phyloP scores from a whole-genome alignment of 2,888 invertebrate species.

The Synergus gifuensis region DNA sequence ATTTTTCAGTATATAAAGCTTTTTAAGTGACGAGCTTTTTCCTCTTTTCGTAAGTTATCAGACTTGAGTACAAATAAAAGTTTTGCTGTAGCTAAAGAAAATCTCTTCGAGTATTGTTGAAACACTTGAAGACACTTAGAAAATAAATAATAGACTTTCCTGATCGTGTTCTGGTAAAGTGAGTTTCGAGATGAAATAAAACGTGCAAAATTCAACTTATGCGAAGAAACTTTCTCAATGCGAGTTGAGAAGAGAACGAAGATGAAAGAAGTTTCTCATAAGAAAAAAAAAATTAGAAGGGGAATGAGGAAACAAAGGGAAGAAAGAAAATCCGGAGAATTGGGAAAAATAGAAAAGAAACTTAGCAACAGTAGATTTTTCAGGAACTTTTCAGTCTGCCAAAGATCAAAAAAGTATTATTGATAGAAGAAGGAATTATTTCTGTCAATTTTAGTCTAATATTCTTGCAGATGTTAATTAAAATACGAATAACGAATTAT shows the following conservation, averaged over 20 bases:
- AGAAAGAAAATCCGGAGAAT: background rate
- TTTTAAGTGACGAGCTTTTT: background rate
- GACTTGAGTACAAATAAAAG: slow-evolving; percentile 1
- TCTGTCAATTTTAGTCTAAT: background rate
- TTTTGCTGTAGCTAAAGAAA: slow-evolving; percentile 14
- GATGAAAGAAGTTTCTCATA: background rate
- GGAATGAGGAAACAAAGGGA: background rate
- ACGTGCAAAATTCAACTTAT: slow-evolving; percentile 32
- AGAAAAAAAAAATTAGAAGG: slow-evolving; percentile 1
- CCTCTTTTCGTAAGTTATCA: background rate
- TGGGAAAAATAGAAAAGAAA: background rate
- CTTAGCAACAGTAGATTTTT: background rate
- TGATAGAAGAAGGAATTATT: background rate
- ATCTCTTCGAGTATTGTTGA: slow-evolving; percentile 13
- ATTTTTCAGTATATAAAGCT: background rate
- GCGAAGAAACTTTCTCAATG: slow-evolving; percentile 16
- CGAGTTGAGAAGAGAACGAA: background rate
- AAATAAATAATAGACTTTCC: slow-evolving; percentile 26
- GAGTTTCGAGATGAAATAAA: slow-evolving; percentile 24
- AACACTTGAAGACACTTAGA: slow-evolving; percentile 11
- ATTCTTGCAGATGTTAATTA: too few species aligned
- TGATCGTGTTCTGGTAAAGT: slow-evolving; percentile 15
- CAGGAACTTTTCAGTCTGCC: background rate
- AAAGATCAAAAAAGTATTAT: background rate
- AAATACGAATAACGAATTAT: too few species aligned